Evolutionary conservation across 2,797 vertebrate species (phyloP).

Genomic region (Ptychadena robeensis): DNA sequence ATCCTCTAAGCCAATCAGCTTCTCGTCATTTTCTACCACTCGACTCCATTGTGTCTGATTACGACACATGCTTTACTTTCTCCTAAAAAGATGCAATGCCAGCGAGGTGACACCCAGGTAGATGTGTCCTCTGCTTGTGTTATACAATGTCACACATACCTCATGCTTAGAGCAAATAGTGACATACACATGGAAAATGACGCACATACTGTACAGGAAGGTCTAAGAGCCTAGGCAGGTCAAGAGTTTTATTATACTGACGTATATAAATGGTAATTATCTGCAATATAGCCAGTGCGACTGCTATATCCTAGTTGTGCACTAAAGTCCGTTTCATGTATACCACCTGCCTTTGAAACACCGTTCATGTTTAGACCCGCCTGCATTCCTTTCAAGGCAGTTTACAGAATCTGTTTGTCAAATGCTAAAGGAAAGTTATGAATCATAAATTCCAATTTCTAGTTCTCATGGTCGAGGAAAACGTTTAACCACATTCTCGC

Average conservation of each 20-base stretch:
- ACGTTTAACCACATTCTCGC: background rate
- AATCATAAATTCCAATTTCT: conserved; percentile 45
- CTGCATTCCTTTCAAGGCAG: conserved; percentile 47
- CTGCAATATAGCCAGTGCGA: background rate
- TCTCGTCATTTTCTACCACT: background rate
- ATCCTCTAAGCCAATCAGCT: background rate
- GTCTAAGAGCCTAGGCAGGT: no score
- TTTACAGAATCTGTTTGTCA: conserved; percentile 47
- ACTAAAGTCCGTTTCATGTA: conserved; percentile 33
- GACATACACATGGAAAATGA: background rate
- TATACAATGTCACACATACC: background rate
- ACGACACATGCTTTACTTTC: background rate
- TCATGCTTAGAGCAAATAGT: background rate
- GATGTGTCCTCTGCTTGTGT: background rate
- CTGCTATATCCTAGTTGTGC: background rate
- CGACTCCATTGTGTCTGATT: background rate
- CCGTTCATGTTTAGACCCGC: conserved; percentile 41
- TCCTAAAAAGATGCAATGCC: background rate
- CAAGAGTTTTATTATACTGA: background rate
- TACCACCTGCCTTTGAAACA: conserved; percentile 13
- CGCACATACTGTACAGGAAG: background rate
- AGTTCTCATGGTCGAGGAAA: conserved; percentile 35
- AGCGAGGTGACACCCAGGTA: background rate
- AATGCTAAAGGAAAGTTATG: conserved; percentile 49
- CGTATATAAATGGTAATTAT: background rate